Evolutionary conservation across 2,888 invertebrate genomes (phyloP).

Genomic region (Cephus rjabovi): DNA sequence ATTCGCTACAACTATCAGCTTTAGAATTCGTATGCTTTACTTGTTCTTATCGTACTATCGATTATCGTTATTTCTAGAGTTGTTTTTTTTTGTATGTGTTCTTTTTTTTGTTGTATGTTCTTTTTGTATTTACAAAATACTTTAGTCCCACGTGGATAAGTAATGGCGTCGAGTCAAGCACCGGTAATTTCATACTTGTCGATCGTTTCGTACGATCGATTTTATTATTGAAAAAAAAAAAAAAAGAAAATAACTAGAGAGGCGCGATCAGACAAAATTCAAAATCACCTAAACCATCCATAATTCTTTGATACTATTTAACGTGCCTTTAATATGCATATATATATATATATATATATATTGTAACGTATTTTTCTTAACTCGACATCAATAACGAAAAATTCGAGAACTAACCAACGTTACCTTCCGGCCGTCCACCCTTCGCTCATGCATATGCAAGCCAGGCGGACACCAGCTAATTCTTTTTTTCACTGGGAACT

Average conservation of each 20-base stretch:
- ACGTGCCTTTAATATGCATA: neutral
- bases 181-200: no score
- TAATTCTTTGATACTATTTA: neutral
- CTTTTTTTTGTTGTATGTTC: neutral
- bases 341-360: no score
- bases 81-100: conserved; percentile 3
- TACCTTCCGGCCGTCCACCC: no score
- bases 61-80: conserved; percentile 40
- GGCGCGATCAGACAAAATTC: neutral
- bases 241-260: neutral
- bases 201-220: neutral
- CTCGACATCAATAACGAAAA: no score
- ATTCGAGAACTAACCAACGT: no score
- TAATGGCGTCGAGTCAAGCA: no score
- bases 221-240: neutral
- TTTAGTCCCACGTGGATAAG: conserved; percentile 13
- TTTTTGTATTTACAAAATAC: conserved; percentile 30
- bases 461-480: no score
- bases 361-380: no score
- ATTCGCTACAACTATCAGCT: conserved; percentile 62
- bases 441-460: no score
- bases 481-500: no score
- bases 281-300: neutral
- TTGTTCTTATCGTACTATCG: conserved; percentile 55
- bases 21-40: conserved; percentile 66